Evolutionary conservation across 2,113 vertebrate genomes (phyloP).

Genomic region (Pungitius pungitius): DNA sequence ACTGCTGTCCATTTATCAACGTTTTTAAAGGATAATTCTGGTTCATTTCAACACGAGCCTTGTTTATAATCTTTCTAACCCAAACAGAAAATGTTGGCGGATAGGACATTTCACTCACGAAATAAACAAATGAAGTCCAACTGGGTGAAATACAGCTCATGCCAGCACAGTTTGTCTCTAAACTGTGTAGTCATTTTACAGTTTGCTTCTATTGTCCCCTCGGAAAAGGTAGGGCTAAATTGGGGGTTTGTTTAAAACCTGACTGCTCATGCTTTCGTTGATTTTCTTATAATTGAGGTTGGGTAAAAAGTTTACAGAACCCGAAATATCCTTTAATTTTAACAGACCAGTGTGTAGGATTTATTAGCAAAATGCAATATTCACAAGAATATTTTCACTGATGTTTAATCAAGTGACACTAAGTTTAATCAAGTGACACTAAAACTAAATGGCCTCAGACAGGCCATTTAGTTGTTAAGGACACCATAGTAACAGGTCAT

Average conservation of each 20-base stretch:
- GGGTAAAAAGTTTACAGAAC: constrained; percentile 1
- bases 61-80: background rate
- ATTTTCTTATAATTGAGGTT: background rate
- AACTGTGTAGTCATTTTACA: background rate
- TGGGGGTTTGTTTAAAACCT: background rate
- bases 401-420: background rate
- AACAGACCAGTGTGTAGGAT: background rate
- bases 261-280: background rate
- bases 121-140: background rate
- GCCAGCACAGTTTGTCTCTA: background rate
- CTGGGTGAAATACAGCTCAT: constrained; percentile 2
- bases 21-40: constrained; percentile 20
- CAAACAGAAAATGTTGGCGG: background rate
- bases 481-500: background rate
- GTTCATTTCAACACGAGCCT: constrained; percentile 19
- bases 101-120: background rate
- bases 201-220: background rate
- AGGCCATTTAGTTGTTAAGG: too few relatives aligned
- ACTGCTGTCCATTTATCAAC: background rate
- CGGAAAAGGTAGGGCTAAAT: background rate
- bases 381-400: background rate
- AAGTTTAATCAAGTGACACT: too few relatives aligned
- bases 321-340: constrained; percentile 1
- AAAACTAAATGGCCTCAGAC: too few relatives aligned
- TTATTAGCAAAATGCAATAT: background rate